phyloP scores from a whole-genome alignment of 1,140 invertebrate genomes.

The Zaprionus ornatus region DNA sequence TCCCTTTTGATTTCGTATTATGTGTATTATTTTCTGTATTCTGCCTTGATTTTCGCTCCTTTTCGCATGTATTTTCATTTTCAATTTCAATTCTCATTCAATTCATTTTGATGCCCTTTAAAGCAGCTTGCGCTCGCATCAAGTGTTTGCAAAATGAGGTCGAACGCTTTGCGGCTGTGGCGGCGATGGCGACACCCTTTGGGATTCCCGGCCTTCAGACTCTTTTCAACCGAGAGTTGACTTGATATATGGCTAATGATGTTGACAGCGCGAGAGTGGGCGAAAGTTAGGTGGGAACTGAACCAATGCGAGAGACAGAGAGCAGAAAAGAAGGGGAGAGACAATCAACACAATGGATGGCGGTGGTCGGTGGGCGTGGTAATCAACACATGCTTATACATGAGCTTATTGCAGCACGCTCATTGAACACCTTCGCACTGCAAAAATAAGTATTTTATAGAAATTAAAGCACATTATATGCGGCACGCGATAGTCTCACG shows the following conservation, averaged over 20 bases:
- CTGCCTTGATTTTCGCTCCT: background rate
- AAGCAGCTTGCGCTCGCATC: conserved; percentile 13
- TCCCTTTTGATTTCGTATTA: background rate
- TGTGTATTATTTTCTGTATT: background rate
- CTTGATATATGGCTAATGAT: conserved; percentile 74
- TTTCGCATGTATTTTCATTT: background rate
- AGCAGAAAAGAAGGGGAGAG: background rate
- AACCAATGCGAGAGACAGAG: background rate
- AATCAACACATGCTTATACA: conserved; percentile 51
- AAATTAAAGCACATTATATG: background rate
- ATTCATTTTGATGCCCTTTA: conserved; percentile 3
- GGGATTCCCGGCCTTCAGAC: conserved; percentile 23
- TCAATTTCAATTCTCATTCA: background rate
- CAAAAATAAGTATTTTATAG: background rate
- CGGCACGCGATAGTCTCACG: background rate
- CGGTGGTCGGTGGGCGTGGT: conserved; percentile 23
- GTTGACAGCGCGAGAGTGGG: conserved; percentile 48
- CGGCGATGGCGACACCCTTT: conserved; percentile 20
- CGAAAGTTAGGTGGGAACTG: background rate
- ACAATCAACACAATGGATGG: background rate
- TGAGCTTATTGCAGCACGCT: conserved; percentile 62
- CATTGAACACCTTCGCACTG: background rate
- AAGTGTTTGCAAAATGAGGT: conserved; percentile 35
- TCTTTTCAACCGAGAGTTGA: conserved; percentile 48
- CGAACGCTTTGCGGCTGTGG: background rate